phyloP scores from a whole-genome alignment of 2,113 vertebrate species.

The Globicephala melas region DNA sequence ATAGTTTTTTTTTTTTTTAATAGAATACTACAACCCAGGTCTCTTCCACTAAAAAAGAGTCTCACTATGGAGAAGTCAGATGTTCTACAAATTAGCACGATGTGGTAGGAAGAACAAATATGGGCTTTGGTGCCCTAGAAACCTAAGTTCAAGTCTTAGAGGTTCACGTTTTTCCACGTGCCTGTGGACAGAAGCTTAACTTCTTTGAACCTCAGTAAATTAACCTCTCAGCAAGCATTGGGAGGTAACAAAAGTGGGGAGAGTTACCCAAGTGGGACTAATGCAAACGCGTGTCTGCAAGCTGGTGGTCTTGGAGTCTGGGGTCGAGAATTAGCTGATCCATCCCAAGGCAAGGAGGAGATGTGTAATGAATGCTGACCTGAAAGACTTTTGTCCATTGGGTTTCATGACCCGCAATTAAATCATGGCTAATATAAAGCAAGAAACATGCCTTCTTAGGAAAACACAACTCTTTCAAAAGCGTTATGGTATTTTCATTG shows the following conservation, averaged over 20 bases:
- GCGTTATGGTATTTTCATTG: neutral
- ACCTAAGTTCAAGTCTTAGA: constrained; percentile 42
- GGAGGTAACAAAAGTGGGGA: neutral
- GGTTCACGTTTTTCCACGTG: neutral
- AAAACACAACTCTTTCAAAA: constrained; percentile 10
- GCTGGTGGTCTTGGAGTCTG: neutral
- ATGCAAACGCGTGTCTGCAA: neutral
- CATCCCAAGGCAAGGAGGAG: neutral
- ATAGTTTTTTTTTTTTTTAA: constrained; percentile 32
- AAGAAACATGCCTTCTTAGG: neutral
- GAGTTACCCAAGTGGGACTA: neutral
- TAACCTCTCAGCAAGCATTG: constrained; percentile 58
- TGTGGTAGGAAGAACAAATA: constrained; percentile 43
- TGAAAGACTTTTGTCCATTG: neutral
- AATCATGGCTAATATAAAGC: neutral
- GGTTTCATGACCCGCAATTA: neutral
- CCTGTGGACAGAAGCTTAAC: constrained; percentile 34
- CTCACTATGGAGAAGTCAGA: constrained; percentile 34
- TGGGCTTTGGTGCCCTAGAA: constrained; percentile 32
- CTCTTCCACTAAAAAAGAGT: constrained; percentile 33
- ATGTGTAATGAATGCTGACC: neutral
- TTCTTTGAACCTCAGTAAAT: constrained; percentile 48
- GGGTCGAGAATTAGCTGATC: neutral
- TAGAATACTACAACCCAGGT: constrained; percentile 51
- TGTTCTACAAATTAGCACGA: constrained; percentile 32